A percentile compares a stretch with the other conserved stretches of the same genome.
Conservation (phyloP, 2,888 invertebrate species). For the Archips crataeganus region DNA sequence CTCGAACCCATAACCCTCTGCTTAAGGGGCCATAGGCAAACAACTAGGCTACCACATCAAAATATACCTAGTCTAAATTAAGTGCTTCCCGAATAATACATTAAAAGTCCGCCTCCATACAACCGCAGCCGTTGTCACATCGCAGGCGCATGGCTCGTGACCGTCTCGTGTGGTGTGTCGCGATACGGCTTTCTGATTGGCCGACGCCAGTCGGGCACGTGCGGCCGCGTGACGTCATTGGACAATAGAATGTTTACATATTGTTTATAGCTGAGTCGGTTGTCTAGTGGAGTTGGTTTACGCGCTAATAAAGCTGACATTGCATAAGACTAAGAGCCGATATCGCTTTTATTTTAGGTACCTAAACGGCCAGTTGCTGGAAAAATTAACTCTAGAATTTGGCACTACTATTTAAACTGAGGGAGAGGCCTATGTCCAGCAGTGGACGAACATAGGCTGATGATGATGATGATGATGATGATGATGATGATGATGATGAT, state of each 20-base stretch:
- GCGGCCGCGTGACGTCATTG: constrained; percentile 51
- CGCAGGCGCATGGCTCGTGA: constrained; percentile 68
- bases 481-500: too few species aligned
- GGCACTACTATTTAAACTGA: too few species aligned
- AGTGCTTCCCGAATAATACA: not conserved
- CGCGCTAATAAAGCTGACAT: not conserved
- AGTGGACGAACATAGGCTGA: too few species aligned
- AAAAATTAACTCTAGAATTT: too few species aligned
- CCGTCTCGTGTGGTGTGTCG: constrained; percentile 61
- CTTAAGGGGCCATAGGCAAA: too few species aligned
- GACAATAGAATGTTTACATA: constrained; percentile 6
- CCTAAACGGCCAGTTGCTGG: too few species aligned
- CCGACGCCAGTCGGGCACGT: constrained; percentile 49
- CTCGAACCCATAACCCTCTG: too few species aligned
- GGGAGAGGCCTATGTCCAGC: too few species aligned
- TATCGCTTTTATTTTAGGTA: not conserved
- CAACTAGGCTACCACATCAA: too few species aligned
- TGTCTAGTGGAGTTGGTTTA: not conserved
- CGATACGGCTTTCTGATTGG: constrained; percentile 52
- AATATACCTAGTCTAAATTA: too few species aligned
- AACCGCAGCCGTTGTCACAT: constrained; percentile 47
- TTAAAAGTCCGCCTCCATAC: constrained; percentile 26
- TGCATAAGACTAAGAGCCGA: not conserved
- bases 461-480: too few species aligned
- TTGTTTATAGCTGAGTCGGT: not conserved